A percentile compares a stretch with the other conserved stretches of the same genome.
These are phyloP conservation scores for Megalopta genalis DNA, from an alignment of 1,140 invertebrate genomes.

Conservation along the genomic window DNA sequence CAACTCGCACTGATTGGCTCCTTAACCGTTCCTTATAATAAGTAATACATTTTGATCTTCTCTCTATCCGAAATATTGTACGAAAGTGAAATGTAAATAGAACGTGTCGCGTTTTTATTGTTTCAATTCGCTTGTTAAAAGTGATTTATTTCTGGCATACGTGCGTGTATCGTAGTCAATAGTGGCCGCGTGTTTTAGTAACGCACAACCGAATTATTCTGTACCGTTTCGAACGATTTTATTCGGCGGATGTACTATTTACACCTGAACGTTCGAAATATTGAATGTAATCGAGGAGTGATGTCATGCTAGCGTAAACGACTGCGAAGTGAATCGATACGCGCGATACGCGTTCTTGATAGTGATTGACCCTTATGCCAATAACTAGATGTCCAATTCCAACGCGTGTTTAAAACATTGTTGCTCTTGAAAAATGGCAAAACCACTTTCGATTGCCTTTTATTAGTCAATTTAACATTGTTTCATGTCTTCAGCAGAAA, in stretches of 20 bases:
- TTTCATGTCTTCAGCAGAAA: too few species aligned
- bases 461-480: too few species aligned
- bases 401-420: too few species aligned
- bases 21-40: too few species aligned
- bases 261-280: not conserved
- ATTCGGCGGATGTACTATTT: not conserved
- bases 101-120: not conserved
- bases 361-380: too few species aligned
- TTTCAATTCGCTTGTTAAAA: not conserved
- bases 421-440: too few species aligned
- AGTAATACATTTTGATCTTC: conserved; percentile 13
- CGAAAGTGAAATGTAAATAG: not conserved
- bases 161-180: not conserved
- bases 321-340: not conserved
- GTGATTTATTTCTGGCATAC: not conserved
- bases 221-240: not conserved
- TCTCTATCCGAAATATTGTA: not conserved
- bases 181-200: not conserved
- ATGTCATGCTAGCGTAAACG: not conserved
- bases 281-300: not conserved
- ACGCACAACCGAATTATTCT: not conserved
- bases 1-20: too few species aligned
- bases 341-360: not conserved
- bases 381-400: too few species aligned
- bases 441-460: too few species aligned